Evolutionary conservation across 37 sponge, comb jelly and placozoan genomes (phyloP).

Genomic region (Oscarella lobularis): DNA sequence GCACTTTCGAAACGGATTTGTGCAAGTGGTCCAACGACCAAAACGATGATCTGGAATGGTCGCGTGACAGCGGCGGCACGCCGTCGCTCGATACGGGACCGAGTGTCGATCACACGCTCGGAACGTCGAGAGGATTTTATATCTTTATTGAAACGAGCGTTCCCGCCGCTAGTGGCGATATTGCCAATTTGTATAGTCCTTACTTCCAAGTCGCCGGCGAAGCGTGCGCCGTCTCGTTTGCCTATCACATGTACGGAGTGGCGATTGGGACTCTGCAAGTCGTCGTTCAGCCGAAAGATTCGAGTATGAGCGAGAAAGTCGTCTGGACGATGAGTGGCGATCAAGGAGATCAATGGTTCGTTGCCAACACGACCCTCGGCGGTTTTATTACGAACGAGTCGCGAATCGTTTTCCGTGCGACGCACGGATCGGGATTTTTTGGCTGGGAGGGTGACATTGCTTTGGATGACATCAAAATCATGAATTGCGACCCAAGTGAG

Average conservation of each 20-base stretch:
- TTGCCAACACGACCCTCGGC: not conserved
- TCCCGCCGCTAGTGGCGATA: not conserved
- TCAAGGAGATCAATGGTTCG: not conserved
- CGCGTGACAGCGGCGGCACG: constrained; percentile 16
- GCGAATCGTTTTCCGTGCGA: constrained; percentile 4
- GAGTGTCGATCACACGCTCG: not conserved
- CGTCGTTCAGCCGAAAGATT: not conserved
- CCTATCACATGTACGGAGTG: not conserved
- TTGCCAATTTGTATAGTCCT: not conserved
- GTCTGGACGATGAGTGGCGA: not conserved
- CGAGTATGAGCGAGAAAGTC: not conserved
- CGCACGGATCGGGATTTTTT: constrained; percentile 3
- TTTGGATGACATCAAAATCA: constrained; percentile 9
- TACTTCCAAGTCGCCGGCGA: too few relatives aligned
- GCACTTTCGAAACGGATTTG: too few relatives aligned
- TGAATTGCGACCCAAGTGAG: not conserved
- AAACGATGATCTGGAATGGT: constrained; percentile 12
- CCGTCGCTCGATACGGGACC: constrained; percentile 25
- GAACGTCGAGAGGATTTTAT: not conserved
- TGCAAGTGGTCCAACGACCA: constrained; percentile 13
- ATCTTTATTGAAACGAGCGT: not conserved
- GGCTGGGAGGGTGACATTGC: not conserved
- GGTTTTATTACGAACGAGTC: not conserved
- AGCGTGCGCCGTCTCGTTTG: too few relatives aligned
- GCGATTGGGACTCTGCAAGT: not conserved